These are phyloP conservation scores for Brachymystax lenok DNA, from an alignment of 2,797 vertebrate genomes.

Conservation along the genomic window DNA sequence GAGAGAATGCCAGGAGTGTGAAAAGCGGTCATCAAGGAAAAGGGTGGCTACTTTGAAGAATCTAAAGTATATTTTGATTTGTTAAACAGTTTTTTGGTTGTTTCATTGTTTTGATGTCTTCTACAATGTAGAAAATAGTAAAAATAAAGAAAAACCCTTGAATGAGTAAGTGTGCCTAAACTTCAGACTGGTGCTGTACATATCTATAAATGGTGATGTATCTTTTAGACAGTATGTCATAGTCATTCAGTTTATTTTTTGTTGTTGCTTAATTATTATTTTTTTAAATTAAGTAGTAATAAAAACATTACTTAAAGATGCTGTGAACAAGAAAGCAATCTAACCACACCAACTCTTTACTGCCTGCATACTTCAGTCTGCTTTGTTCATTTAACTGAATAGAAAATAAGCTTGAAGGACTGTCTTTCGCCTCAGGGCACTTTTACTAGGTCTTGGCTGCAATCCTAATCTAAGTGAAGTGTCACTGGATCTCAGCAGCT, in stretches of 20 bases:
- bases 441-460: constrained; percentile 91
- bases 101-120: too few species aligned
- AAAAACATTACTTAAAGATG: not conserved
- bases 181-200: too few species aligned
- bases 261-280: not conserved
- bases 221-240: not conserved
- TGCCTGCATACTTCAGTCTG: not conserved
- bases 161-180: too few species aligned
- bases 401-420: not conserved
- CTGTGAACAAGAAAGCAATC: not conserved
- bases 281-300: not conserved
- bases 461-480: constrained; percentile 92
- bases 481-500: constrained; percentile 93
- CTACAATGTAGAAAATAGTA: too few species aligned
- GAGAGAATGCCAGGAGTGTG: too few species aligned
- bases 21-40: too few species aligned
- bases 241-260: not conserved
- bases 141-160: too few species aligned
- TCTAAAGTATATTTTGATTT: too few species aligned
- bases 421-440: constrained; percentile 75
- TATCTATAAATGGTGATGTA: not conserved
- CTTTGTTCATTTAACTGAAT: not conserved
- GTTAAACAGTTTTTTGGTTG: too few species aligned
- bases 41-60: too few species aligned
- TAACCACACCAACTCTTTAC: not conserved